These are phyloP conservation scores for Catamblyrhynchus diadema DNA, from an alignment of 2,797 vertebrate genomes.

Conservation along the genomic window DNA sequence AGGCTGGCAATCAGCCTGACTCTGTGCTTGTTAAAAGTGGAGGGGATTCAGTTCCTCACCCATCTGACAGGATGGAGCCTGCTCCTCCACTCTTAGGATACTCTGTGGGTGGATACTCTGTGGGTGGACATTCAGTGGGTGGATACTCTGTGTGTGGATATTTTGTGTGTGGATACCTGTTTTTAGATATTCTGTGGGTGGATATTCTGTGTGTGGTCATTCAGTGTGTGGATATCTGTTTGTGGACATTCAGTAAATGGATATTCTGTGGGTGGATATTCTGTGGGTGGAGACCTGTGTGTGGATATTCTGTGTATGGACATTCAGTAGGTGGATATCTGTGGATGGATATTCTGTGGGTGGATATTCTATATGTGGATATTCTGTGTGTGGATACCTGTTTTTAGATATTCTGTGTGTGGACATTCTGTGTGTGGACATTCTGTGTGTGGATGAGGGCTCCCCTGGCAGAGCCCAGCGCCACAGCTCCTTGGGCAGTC, in stretches of 20 bases:
- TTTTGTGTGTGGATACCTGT: neutral
- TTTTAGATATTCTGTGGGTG: neutral
- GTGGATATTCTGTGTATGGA: neutral
- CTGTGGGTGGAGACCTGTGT: no score
- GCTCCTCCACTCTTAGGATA: neutral
- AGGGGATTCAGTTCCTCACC: neutral
- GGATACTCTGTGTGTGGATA: fast-evolving
- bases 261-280: neutral
- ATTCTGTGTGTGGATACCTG: neutral
- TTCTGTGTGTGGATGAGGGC: neutral
- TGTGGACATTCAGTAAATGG: no score
- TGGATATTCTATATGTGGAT: neutral
- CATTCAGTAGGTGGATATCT: no score
- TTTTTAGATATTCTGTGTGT: neutral
- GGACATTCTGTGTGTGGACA: neutral
- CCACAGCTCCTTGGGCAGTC: fast-evolving
- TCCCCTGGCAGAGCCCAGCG: neutral
- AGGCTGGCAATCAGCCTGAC: neutral
- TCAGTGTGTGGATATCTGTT: no score
- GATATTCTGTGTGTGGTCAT: neutral
- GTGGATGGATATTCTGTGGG: fast-evolving
- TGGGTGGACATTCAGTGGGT: neutral
- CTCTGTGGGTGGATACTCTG: fast-evolving
- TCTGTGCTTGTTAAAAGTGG: neutral
- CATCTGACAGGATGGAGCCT: neutral